Conservation (phyloP, 2,888 invertebrate species). For the Eupeodes luniger region DNA sequence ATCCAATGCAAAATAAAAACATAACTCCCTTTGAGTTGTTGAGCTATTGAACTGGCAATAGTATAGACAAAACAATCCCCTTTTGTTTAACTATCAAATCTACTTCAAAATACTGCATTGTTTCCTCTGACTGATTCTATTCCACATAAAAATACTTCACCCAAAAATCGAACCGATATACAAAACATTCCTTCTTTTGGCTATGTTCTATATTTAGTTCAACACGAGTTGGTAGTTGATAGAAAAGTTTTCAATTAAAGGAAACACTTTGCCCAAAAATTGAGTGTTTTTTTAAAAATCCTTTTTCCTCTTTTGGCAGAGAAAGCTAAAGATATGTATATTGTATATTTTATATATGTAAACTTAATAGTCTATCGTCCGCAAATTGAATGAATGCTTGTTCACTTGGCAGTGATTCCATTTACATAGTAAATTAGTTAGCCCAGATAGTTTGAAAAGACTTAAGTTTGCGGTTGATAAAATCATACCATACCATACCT, state of each 20-base stretch:
- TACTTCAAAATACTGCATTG: no score
- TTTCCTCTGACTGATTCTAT: no score
- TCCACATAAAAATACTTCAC: no score
- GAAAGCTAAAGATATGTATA: not conserved
- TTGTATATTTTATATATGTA: not conserved
- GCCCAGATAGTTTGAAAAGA: conserved; percentile 77
- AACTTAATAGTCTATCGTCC: conserved; percentile 36
- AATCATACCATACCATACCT: not conserved
- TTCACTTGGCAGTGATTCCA: conserved; percentile 82
- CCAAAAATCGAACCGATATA: not conserved
- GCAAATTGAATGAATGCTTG: conserved; percentile 77
- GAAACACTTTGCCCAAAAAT: conserved; percentile 55
- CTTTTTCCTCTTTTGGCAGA: not conserved
- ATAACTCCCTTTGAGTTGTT: no score
- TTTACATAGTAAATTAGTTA: conserved; percentile 82
- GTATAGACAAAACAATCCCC: no score
- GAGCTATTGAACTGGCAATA: no score
- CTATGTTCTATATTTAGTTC: not conserved
- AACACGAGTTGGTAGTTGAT: conserved; percentile 2
- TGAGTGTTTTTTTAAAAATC: not conserved
- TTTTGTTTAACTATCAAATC: no score
- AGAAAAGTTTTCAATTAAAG: conserved; percentile 70
- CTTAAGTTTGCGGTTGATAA: conserved; percentile 24
- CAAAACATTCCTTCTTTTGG: not conserved
- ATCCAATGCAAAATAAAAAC: no score